Evolutionary conservation across 2,797 vertebrate species (phyloP).

Genomic region (Melanotaenia nigrans): DNA sequence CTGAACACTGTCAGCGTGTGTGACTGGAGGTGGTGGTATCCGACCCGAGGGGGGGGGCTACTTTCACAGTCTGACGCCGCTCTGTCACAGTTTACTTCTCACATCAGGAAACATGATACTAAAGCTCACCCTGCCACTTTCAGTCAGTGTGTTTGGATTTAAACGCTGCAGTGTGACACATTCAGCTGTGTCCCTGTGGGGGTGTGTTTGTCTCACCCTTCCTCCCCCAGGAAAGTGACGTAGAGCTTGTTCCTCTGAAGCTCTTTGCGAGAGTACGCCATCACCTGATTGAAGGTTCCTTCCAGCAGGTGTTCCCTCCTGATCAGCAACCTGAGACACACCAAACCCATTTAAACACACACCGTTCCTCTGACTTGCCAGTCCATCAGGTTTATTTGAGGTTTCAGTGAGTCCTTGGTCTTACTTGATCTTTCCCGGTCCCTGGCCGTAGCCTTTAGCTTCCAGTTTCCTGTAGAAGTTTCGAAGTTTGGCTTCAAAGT

Average conservation of each 20-base stretch:
- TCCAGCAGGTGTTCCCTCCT: slow-evolving; percentile 94
- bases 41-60: too few relatives aligned
- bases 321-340: slow-evolving; percentile 87
- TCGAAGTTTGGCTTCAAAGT: slow-evolving; percentile 97
- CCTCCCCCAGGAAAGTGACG: slow-evolving; percentile 94
- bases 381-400: not conserved
- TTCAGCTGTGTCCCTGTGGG: not conserved
- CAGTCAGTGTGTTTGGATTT: not conserved
- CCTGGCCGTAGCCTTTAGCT: slow-evolving; percentile 97
- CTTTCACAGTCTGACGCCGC: not conserved
- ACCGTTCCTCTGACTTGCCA: not conserved
- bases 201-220: slow-evolving; percentile 86
- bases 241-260: slow-evolving; percentile 98
- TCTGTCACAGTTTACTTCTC: not conserved
- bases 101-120: not conserved
- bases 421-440: slow-evolving; percentile 98
- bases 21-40: too few relatives aligned
- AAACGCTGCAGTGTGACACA: not conserved
- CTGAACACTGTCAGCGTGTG: too few relatives aligned
- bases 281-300: slow-evolving; percentile 98
- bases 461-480: slow-evolving; percentile 98
- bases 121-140: not conserved
- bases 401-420: slow-evolving; percentile 30
- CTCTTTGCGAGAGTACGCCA: slow-evolving; percentile 97
- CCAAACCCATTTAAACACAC: too few relatives aligned